Conservation (phyloP, 2,888 invertebrate genomes). For the Sarcophaga carnaria region DNA sequence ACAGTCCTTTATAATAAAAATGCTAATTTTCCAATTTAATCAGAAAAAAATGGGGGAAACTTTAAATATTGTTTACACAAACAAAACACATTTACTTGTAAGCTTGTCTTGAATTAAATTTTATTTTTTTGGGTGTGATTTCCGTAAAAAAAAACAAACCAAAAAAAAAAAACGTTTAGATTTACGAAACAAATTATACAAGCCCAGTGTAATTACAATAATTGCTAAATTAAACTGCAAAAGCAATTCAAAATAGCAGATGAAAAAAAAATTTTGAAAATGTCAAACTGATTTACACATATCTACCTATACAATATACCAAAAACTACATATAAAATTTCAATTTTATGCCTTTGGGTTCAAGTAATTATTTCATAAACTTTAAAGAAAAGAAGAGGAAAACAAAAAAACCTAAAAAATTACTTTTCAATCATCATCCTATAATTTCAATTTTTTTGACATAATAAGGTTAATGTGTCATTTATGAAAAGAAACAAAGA, state of each 20-base stretch:
- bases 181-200: slow-evolving; percentile 10
- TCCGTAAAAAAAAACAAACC: not conserved
- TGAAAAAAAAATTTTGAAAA: not conserved
- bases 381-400: slow-evolving; percentile 4
- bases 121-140: slow-evolving; percentile 42
- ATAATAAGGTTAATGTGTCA: slow-evolving; percentile 70
- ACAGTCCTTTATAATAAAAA: slow-evolving; percentile 1
- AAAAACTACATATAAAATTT: slow-evolving; percentile 12
- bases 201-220: slow-evolving; percentile 20
- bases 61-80: slow-evolving; percentile 10
- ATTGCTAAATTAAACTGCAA: slow-evolving; percentile 23
- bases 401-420: slow-evolving; percentile 15
- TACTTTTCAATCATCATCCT: slow-evolving; percentile 57
- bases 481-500: slow-evolving; percentile 51
- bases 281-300: slow-evolving; percentile 19
- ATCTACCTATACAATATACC: not conserved
- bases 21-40: slow-evolving; percentile 17
- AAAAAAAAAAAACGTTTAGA: not conserved
- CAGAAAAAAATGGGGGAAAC: slow-evolving; percentile 19
- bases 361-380: slow-evolving; percentile 48
- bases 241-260: no score
- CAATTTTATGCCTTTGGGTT: slow-evolving; percentile 8
- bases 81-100: slow-evolving; percentile 24
- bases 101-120: slow-evolving; percentile 3
- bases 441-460: slow-evolving; percentile 61